Conservation (phyloP, 2,797 vertebrate species). For the Hyperoplus immaculatus region DNA sequence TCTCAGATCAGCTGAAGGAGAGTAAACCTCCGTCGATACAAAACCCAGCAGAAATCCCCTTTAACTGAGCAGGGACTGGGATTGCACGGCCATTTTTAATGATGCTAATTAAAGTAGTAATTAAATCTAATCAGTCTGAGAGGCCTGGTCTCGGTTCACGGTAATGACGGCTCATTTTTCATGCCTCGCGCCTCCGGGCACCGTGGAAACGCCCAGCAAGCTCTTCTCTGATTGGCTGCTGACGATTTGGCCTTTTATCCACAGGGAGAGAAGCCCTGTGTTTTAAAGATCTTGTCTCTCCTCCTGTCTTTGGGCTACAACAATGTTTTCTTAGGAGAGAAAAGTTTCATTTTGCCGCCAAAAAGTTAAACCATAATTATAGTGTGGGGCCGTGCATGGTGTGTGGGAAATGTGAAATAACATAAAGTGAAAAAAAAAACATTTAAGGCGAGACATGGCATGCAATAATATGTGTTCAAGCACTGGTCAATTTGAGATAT, state of each 20-base stretch:
- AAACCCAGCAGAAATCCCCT: conserved; percentile 18
- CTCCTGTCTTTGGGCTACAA: background rate
- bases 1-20: conserved; percentile 6
- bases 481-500: too few species aligned
- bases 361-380: conserved; percentile 40
- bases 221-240: conserved; percentile 35
- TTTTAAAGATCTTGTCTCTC: conserved; percentile 19
- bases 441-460: too few species aligned
- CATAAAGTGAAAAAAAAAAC: conserved; percentile 16
- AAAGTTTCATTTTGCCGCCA: conserved; percentile 22
- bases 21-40: conserved; percentile 26
- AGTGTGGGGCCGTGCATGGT: conserved; percentile 24
- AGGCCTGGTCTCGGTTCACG: conserved; percentile 50
- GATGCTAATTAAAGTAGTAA: conserved; percentile 74
- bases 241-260: background rate
- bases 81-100: conserved; percentile 47
- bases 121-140: conserved; percentile 75
- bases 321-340: conserved; percentile 18
- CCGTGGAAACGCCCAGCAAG: conserved; percentile 3
- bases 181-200: conserved; percentile 33
- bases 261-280: conserved; percentile 18
- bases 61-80: conserved; percentile 23
- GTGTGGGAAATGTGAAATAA: conserved; percentile 32
- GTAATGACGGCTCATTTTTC: conserved; percentile 70
- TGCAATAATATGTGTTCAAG: too few species aligned